Evolutionary conservation across 2,888 invertebrate genomes (phyloP), one percentile per base, ranked within the genome.

Genomic region (Arge pagana): DNA sequence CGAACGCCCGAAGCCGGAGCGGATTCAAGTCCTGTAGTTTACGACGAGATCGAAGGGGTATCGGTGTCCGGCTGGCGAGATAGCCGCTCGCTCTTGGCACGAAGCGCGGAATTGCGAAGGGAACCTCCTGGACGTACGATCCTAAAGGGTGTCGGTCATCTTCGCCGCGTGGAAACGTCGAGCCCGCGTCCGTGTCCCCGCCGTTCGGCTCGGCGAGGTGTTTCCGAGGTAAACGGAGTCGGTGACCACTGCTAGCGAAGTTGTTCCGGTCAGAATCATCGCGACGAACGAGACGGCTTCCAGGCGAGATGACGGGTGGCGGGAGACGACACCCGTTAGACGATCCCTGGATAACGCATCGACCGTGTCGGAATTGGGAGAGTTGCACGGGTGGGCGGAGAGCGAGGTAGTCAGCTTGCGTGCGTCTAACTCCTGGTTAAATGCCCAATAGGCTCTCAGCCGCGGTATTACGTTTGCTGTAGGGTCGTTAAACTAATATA

Each of bases 381-480:
- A n/a, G 13, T 37, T 26, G 31, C 19, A 19, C 33, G 50, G 43
- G 35, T 26, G 18, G 42, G 23, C 13, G 4, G 13, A 11, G 28
- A n/a, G 33, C n/a, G n/a, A n/a, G n/a, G n/a, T n/a, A n/a, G n/a
- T n/a, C n/a, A n/a, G 36, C 21, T 19, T 13, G n/a, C 11, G 31
- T 37, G 45, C 11, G 24, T 39, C 52, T 36, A 41, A 37, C 41
- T 50, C 41, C 33, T 18, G 41, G 41, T 28, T 50, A 41, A 50
- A 50, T 50, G 26, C 31, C 39, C 50, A 41, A 33, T 50, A 18
- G 41, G 26, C 15, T 28, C 30, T 45, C 45, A 13, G 30, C 43
- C 45, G 43, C 52, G 36, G 31, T 52, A 52, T 52, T 45, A 39
- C 36, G 52, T 52, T 52, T 52, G 45, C 42, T 33, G 42, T 40